Conservation (phyloP, 2,113 vertebrate species). For the Pangasianodon hypophthalmus region DNA sequence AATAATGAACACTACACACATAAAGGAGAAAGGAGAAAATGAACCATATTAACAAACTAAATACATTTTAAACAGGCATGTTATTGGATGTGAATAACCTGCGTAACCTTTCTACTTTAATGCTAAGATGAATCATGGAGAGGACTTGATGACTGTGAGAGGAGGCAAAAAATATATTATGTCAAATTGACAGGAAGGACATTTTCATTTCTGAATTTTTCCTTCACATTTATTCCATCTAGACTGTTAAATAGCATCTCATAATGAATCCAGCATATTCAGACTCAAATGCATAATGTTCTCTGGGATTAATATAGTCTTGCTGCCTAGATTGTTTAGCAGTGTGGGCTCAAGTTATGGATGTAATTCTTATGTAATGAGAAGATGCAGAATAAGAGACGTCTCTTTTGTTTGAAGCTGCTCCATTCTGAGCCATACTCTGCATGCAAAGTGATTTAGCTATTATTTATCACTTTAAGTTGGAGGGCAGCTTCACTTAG, state of each 20-base stretch:
- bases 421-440: constrained; percentile 24
- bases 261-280: constrained; percentile 28
- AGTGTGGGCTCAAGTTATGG: constrained; percentile 47
- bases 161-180: background rate
- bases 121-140: background rate
- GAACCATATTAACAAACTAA: background rate
- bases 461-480: constrained; percentile 47
- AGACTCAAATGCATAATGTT: constrained; percentile 27
- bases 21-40: constrained; percentile 9
- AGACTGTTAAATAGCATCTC: constrained; percentile 37
- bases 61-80: background rate
- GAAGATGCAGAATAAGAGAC: constrained; percentile 40
- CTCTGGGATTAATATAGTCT: constrained; percentile 31
- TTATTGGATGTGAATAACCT: constrained; percentile 20
- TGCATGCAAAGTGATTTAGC: constrained; percentile 49
- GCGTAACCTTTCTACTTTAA: constrained; percentile 17
- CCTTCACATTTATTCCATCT: constrained; percentile 24
- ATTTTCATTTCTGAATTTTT: constrained; percentile 22
- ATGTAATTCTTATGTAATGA: constrained; percentile 53
- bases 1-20: constrained; percentile 13
- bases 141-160: background rate
- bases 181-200: constrained; percentile 6
- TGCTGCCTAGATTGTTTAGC: constrained; percentile 37
- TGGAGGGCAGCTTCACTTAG: constrained; percentile 40
- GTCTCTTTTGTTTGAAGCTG: constrained; percentile 43